Evolutionary conservation across 2,113 vertebrate genomes (phyloP).

Genomic region (Hippocampus mohnikei): DNA sequence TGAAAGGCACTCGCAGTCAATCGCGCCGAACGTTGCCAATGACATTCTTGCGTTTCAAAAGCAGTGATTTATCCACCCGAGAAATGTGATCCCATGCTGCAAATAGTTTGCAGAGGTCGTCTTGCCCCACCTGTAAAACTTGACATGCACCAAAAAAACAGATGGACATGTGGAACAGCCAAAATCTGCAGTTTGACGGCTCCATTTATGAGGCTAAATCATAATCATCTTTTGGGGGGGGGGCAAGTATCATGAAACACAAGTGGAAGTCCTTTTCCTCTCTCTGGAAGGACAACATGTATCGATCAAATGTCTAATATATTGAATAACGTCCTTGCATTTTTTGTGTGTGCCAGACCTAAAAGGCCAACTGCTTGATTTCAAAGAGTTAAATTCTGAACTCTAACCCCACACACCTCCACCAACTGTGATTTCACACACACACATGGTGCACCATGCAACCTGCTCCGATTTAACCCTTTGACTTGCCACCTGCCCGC

Average conservation of each 20-base stretch:
- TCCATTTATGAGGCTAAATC: not conserved
- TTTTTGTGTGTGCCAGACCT: conserved; percentile 18
- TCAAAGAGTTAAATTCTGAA: conserved; percentile 45
- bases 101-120: not conserved
- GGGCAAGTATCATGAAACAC: not conserved
- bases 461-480: conserved; percentile 59
- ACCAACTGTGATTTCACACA: conserved; percentile 22
- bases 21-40: not conserved
- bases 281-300: too few species aligned
- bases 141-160: not conserved
- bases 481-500: conserved; percentile 55
- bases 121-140: not conserved
- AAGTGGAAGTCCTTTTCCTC: not conserved
- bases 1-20: not conserved
- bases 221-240: not conserved
- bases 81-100: not conserved
- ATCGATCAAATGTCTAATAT: too few species aligned
- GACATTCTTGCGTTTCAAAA: not conserved
- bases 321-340: conserved; percentile 13
- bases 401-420: conserved; percentile 17
- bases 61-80: not conserved
- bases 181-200: not conserved
- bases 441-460: conserved; percentile 29
- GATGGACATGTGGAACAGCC: not conserved
- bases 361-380: conserved; percentile 19